phyloP scores from a whole-genome alignment of 2,797 vertebrate genomes.

The Euthynnus affinis region DNA sequence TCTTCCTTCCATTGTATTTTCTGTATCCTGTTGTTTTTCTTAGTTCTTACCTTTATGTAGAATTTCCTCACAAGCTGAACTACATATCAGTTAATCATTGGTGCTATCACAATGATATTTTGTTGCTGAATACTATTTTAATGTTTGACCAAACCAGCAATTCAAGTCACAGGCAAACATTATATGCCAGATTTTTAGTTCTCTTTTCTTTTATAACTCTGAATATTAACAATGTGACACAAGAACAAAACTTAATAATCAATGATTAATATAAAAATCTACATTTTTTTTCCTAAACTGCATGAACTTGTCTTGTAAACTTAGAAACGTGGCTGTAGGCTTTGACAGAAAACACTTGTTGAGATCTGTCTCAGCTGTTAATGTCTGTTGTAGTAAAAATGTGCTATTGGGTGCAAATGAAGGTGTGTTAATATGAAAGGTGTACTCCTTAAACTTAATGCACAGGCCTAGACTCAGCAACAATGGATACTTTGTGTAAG shows the following conservation, averaged over 20 bases:
- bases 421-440: slow-evolving; percentile 35
- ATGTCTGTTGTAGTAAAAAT: not conserved
- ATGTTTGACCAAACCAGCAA: not conserved
- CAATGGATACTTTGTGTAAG: slow-evolving; percentile 58
- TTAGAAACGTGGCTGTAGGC: not conserved
- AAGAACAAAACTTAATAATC: not conserved
- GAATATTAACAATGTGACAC: too few species aligned
- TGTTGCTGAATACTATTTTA: not conserved
- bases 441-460: slow-evolving; percentile 27
- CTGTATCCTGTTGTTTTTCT: slow-evolving; percentile 24
- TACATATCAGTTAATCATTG: slow-evolving; percentile 12
- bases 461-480: slow-evolving; percentile 32
- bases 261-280: not conserved
- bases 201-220: too few species aligned
- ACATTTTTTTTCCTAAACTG: not conserved
- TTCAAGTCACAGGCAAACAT: not conserved
- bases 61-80: slow-evolving; percentile 24
- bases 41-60: slow-evolving; percentile 5
- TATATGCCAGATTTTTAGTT: not conserved
- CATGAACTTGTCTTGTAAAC: not conserved
- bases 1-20: slow-evolving; percentile 29
- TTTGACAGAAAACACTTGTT: not conserved
- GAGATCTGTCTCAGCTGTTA: slow-evolving; percentile 7
- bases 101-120: not conserved
- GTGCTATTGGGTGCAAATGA: slow-evolving; percentile 13